A percentile compares a stretch with the other conserved stretches of the same genome.
Conservation (phyloP, 1,140 invertebrate genomes). For the Pararge aegeria region DNA sequence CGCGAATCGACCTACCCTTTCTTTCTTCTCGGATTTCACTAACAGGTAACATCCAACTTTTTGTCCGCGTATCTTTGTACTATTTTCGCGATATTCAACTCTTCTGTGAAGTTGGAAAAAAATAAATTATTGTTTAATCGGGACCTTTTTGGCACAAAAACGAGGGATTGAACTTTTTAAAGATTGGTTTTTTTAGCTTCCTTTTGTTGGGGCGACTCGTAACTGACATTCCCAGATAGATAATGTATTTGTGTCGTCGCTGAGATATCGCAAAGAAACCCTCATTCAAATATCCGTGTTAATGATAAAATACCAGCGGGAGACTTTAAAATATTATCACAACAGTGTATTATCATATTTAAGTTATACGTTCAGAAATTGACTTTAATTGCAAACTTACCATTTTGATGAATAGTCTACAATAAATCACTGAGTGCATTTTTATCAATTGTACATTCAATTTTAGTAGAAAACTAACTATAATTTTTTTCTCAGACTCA, state of each 20-base stretch:
- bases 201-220: conserved; percentile 65
- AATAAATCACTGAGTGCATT: conserved; percentile 13
- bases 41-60: conserved; percentile 75
- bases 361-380: conserved; percentile 26
- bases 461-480: not conserved
- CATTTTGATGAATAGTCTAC: conserved; percentile 35
- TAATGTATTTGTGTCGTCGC: conserved; percentile 55
- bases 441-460: conserved; percentile 7
- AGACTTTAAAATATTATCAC: conserved; percentile 61
- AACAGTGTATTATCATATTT: conserved; percentile 63
- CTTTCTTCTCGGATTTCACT: conserved; percentile 72
- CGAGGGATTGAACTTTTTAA: conserved; percentile 58
- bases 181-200: conserved; percentile 64
- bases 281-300: conserved; percentile 56
- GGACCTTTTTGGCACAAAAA: conserved; percentile 66
- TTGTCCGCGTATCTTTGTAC: conserved; percentile 62
- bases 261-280: conserved; percentile 57
- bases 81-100: conserved; percentile 73
- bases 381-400: conserved; percentile 33
- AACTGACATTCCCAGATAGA: conserved; percentile 76
- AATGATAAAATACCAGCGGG: conserved; percentile 74
- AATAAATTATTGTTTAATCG: conserved; percentile 67
- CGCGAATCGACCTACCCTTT: conserved; percentile 70
- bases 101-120: conserved; percentile 60
- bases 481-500: not conserved